phyloP scores from a whole-genome alignment of 2,113 vertebrate genomes.

The Plecturocebus donacophilus region DNA sequence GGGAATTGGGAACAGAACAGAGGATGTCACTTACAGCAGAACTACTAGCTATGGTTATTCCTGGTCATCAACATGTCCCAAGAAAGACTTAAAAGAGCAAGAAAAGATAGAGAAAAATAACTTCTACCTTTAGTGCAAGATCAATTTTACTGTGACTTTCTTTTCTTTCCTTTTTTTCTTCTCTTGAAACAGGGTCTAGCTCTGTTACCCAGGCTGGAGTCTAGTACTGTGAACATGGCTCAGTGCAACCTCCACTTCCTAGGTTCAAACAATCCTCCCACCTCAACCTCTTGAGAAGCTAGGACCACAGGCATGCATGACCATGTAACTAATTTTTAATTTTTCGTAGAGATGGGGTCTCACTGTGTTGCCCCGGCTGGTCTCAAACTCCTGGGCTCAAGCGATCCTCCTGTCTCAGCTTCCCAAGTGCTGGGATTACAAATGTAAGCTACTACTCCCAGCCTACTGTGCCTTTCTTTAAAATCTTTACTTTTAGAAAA shows the following conservation, averaged over 20 bases:
- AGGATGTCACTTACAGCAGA: background rate
- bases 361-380: background rate
- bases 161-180: background rate
- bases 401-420: background rate
- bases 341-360: background rate
- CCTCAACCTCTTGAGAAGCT: background rate
- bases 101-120: background rate
- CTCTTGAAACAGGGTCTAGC: background rate
- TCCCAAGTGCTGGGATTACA: background rate
- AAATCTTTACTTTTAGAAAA: background rate
- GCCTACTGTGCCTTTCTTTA: background rate
- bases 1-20: background rate
- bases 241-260: background rate
- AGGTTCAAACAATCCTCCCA: background rate
- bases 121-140: background rate
- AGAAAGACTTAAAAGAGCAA: background rate
- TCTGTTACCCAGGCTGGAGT: background rate
- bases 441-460: background rate
- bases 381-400: background rate
- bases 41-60: background rate
- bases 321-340: background rate
- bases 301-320: background rate
- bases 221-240: background rate
- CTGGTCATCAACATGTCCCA: background rate
- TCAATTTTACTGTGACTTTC: background rate